Base-by-base conservation (phyloP, 2,113 vertebrate species). In the Columba livia region DNA sequence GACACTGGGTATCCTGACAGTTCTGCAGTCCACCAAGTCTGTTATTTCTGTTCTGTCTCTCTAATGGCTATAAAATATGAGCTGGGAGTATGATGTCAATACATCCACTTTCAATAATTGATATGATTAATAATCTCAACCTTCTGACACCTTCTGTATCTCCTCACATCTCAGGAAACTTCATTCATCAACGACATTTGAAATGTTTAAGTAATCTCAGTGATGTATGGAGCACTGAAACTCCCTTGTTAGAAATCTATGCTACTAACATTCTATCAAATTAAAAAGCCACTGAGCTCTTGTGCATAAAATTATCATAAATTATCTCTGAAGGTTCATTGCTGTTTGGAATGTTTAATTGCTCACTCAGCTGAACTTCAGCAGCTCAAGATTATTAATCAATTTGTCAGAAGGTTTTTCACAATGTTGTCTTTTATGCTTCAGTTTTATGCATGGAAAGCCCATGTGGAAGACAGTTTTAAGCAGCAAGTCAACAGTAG, bases 71-170 rank as follows among this genome's bases (percentile, higher is more conserved):
- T 99, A 99, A 99, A 99, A 98, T 99, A 99, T 98, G 98, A 98
- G 96, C 97, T 97, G 95, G 98, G 97, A 98, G 95, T 98, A 97
- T 98, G 98, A 99, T 99, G 99, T 99, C 99, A 99, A 98, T 95
- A 98, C 98, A 98, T 98, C 98, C 98, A 99, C 98, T 99, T 98
- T 98, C 98, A 99, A 98, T 99, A 99, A 99, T 99, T 99, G 98
- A 98, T 98, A 98, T 99, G 99, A 99, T 99, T 98, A 99, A 99
- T 99, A 99, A 98, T 98, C 97, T 98, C 98, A 98, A 98, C 98
- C 98, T 98, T 98, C 98, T 97, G 98, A 98, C 98, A 99, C 98
- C 98, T 99, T 98, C 98, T 98, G 97, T 98, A 98, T 98, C 97
- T 98, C 96, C 95, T 97, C 95, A 97, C 97, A 98, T 98, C 98